Evolutionary conservation across 2,797 vertebrate species (phyloP).

Genomic region (Clamator glandarius): DNA sequence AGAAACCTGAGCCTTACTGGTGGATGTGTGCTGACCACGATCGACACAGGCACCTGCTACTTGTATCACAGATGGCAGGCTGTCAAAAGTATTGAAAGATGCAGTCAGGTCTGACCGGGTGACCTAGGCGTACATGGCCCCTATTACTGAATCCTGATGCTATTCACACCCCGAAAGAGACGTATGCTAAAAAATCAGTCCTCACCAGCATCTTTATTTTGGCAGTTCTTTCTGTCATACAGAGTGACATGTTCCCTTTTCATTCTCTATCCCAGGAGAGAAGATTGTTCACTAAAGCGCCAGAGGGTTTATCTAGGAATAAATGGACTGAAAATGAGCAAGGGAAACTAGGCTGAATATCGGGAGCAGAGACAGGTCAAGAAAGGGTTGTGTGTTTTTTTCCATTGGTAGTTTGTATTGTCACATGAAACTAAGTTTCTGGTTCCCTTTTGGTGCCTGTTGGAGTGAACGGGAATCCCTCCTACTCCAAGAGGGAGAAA

Average conservation of each 20-base stretch:
- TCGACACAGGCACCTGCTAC: conserved; percentile 30
- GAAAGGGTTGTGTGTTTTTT: not conserved
- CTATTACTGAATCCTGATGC: conserved; percentile 48
- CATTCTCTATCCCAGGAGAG: conserved; percentile 25
- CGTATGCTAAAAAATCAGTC: not conserved
- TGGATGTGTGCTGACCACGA: not conserved
- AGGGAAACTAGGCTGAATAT: not conserved
- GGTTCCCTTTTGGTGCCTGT: not conserved
- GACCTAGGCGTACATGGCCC: conserved; percentile 8
- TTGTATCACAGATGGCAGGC: conserved; percentile 54
- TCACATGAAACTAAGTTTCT: not conserved
- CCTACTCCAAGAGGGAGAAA: not conserved
- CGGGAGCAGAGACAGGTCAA: not conserved
- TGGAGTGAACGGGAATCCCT: not conserved
- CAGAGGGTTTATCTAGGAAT: conserved; percentile 54
- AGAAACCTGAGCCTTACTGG: not conserved
- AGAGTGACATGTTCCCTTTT: conserved; percentile 52
- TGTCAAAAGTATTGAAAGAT: conserved; percentile 54
- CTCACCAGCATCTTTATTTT: conserved; percentile 51
- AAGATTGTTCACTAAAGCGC: conserved; percentile 50
- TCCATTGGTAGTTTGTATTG: not conserved
- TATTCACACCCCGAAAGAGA: conserved; percentile 30
- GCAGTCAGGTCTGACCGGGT: conserved; percentile 50
- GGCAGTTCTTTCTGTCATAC: conserved; percentile 26
- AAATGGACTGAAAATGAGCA: conserved; percentile 66